These are phyloP conservation scores for Passer domesticus DNA, from an alignment of 2,113 vertebrate species.

Conservation along the genomic window DNA sequence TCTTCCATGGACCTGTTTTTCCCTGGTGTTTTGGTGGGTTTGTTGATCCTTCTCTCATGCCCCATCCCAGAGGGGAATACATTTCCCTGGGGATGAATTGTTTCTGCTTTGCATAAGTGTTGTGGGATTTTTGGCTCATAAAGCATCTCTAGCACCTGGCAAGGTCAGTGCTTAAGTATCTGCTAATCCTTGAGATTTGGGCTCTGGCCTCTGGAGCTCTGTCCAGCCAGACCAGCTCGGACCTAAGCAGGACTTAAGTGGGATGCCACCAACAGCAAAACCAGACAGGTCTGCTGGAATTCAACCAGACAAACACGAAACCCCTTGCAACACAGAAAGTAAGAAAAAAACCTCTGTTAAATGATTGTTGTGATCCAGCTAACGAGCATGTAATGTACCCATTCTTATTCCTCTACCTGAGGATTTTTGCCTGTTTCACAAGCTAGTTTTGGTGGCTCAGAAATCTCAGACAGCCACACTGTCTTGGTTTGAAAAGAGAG, in stretches of 20 bases:
- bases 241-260: neutral
- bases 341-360: neutral
- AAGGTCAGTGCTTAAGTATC: neutral
- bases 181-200: neutral
- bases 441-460: neutral
- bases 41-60: neutral
- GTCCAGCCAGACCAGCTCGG: accelerated
- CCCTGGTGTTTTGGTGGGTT: neutral
- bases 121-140: neutral
- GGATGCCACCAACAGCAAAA: neutral
- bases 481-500: neutral
- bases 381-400: accelerated
- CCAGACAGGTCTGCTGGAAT: neutral
- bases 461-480: neutral
- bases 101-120: neutral
- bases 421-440: neutral
- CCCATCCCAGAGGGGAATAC: neutral
- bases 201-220: neutral
- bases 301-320: neutral
- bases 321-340: neutral
- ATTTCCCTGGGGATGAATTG: neutral
- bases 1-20: accelerated
- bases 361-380: neutral
- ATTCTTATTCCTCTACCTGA: neutral
- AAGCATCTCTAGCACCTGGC: neutral